phyloP scores from a whole-genome alignment of 1,140 invertebrate species.

The Eriocheir sinensis region DNA sequence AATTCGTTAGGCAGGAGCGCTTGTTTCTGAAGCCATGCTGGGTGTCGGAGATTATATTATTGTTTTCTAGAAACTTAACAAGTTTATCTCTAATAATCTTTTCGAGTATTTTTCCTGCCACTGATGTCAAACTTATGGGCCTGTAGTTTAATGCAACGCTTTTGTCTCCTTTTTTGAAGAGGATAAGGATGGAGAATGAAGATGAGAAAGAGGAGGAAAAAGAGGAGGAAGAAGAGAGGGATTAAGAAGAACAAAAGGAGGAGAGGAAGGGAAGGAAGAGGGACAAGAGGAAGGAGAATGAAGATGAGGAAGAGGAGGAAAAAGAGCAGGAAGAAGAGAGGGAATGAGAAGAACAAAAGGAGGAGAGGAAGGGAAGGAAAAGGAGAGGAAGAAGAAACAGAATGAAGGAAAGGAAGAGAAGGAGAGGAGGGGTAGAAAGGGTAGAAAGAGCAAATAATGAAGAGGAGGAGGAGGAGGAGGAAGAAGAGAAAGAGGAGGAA shows the following conservation, averaged over 20 bases:
- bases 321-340: background rate
- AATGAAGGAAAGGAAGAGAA: background rate
- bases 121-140: no score
- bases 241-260: background rate
- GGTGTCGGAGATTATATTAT: no score
- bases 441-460: background rate
- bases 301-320: background rate
- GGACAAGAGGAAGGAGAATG: background rate
- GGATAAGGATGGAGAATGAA: background rate
- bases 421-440: background rate
- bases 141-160: no score
- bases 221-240: background rate
- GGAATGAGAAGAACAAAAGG: background rate
- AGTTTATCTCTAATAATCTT: no score
- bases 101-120: no score
- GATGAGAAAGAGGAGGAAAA: background rate
- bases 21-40: no score
- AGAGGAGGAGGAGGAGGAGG: background rate
- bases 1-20: no score
- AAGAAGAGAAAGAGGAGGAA: background rate
- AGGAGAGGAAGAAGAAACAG: background rate
- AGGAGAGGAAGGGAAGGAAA: background rate
- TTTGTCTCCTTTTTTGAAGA: background rate
- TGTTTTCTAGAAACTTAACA: no score
- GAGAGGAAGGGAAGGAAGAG: background rate